phyloP scores from a whole-genome alignment of 2,888 invertebrate species.

The Dendrolimus houi region DNA sequence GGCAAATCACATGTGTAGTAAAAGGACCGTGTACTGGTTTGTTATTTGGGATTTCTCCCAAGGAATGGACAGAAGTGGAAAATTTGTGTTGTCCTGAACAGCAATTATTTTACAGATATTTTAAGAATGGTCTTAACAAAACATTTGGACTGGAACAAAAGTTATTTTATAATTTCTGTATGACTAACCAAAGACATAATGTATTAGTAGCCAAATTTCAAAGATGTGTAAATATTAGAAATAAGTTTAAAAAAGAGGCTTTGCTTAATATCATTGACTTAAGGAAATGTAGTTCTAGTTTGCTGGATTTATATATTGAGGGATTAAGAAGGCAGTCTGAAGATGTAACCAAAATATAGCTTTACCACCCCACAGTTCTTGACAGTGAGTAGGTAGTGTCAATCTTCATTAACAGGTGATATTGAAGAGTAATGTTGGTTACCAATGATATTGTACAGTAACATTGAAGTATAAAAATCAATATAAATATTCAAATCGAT shows the following conservation, averaged over 20 bases:
- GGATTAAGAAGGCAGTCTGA: slow-evolving; percentile 19
- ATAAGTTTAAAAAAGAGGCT: slow-evolving; percentile 44
- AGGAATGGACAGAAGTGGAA: slow-evolving; percentile 58
- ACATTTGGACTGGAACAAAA: slow-evolving; percentile 50
- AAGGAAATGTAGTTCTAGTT: slow-evolving; percentile 35
- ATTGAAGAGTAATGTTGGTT: no score
- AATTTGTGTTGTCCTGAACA: slow-evolving; percentile 36
- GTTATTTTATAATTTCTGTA: slow-evolving; percentile 64
- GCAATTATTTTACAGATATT: slow-evolving; percentile 65
- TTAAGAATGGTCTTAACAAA: slow-evolving; percentile 52
- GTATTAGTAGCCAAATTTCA: slow-evolving; percentile 44
- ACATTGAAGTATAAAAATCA: no score
- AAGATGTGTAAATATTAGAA: slow-evolving; percentile 49
- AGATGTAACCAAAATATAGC: neutral
- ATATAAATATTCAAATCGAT: no score
- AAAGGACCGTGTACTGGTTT: slow-evolving; percentile 44
- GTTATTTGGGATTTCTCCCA: slow-evolving; percentile 44
- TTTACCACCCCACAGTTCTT: no score
- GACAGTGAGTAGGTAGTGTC: no score
- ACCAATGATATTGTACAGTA: no score
- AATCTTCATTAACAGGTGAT: no score
- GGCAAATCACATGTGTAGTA: slow-evolving; percentile 51
- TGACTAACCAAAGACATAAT: slow-evolving; percentile 42
- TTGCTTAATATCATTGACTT: slow-evolving; percentile 51
- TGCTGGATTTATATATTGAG: slow-evolving; percentile 43